Conservation (phyloP, 2,797 vertebrate species). For the Dicrostonyx torquatus region DNA sequence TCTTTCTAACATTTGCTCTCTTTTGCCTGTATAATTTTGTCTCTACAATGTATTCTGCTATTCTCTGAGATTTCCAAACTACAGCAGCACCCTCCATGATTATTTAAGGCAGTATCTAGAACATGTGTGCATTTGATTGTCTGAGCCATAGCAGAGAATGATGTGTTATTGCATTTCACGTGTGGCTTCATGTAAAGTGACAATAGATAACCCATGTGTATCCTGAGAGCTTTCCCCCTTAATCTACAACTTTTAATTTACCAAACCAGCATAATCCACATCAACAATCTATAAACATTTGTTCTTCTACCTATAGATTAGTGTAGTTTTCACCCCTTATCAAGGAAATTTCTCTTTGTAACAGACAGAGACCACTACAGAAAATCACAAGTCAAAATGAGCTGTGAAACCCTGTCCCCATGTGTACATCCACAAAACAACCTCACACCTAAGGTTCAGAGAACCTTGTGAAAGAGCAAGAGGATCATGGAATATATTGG, state of each 20-base stretch:
- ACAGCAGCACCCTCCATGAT: neutral
- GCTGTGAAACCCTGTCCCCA: neutral
- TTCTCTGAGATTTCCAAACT: conserved; percentile 45
- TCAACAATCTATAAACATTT: neutral
- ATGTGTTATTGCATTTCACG: neutral
- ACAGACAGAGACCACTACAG: neutral
- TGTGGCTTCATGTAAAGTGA: neutral
- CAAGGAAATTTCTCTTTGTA: neutral
- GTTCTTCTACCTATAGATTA: neutral
- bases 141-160: neutral
- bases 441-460: neutral
- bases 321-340: no score
- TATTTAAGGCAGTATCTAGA: neutral
- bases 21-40: neutral
- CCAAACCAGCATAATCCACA: neutral
- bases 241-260: neutral
- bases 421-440: neutral
- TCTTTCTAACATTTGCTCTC: conserved; percentile 11
- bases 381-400: neutral
- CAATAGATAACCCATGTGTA: neutral
- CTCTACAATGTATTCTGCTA: neutral
- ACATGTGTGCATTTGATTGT: neutral
- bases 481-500: neutral
- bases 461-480: neutral
- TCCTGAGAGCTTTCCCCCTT: neutral